Base-by-base conservation (phyloP, 2,113 vertebrate species). In the Nipponia nippon region DNA sequence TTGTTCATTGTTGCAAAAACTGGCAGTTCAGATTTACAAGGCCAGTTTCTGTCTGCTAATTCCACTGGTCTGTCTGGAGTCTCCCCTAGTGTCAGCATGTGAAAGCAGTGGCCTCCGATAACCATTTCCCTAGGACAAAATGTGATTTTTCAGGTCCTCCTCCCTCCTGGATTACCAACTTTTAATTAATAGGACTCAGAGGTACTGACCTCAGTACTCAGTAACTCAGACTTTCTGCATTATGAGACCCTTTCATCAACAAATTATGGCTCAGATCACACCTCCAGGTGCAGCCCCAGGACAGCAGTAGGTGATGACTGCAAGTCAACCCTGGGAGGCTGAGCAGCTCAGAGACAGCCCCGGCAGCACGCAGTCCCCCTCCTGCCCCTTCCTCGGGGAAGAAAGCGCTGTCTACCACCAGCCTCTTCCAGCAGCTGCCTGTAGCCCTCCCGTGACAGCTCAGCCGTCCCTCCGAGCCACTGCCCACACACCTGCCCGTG, bases 1-100 rank as follows among this genome's bases (percentile, higher is more conserved):
- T 87, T 95, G 88, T 95, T 96, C 96, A 50, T 90, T 89, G 96
- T 95, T n/a, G 8, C 93, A 96, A 95, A 97, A 93, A n/a, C 52
- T 78, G 16, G 90, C 93, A 83, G 89, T 72, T 93, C 69, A 61
- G 13, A 95, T 96, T 95, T 92, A 87, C 80, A 85, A 82, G 94
- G 70, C 76, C n/a, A 2, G 7, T 81, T 87, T 89, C 71, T 84
- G 81, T 49, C 89, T 91, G 83, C 76, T 82, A 76, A 53, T 87
- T 94, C 22, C 0, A 1, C 62, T 72, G 81, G 7, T 79, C 61
- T 77, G 56, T 70, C 90, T 85, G 91, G 69, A 93, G 89, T 30
- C 40, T 95, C 32, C 40, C n/a, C 47, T 8, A 47, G 27, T 3
- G 49, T 42, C 76, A 75, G 55, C 63, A 20, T 18, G 38, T 32